A percentile compares a stretch with the other conserved stretches of the same genome.
These are phyloP conservation scores for Poeciliopsis prolifica DNA, from an alignment of 2,113 vertebrate species.

Conservation along the genomic window DNA sequence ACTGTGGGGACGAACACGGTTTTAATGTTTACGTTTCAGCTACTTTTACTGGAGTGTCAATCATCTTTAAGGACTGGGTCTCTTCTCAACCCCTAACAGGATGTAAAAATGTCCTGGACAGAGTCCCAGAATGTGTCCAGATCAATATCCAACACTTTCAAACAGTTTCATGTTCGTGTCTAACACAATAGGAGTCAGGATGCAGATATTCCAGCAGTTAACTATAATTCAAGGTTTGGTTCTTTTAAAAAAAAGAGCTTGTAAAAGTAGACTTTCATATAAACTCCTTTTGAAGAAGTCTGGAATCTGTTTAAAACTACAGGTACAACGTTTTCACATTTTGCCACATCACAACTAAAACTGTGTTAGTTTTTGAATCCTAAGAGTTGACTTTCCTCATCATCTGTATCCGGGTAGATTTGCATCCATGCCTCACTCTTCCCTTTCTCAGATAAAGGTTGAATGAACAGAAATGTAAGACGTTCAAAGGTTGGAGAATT, in stretches of 20 bases:
- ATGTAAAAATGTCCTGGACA: conserved; percentile 40
- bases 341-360: no score
- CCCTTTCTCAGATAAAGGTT: no score
- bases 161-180: not conserved
- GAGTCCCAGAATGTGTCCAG: conserved; percentile 27
- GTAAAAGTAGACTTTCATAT: conserved; percentile 13
- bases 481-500: no score
- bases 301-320: not conserved
- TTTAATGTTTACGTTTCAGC: conserved; percentile 49
- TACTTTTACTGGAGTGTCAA: conserved; percentile 55
- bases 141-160: conserved; percentile 4
- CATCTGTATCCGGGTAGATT: no score
- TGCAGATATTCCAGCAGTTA: conserved; percentile 2
- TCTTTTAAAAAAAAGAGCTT: not conserved
- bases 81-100: conserved; percentile 14
- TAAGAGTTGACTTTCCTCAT: no score
- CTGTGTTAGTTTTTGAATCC: no score
- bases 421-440: no score
- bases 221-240: conserved; percentile 18
- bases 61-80: conserved; percentile 42
- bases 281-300: not conserved
- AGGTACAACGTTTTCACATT: no score
- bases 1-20: conserved; percentile 56
- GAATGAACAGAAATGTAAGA: no score
- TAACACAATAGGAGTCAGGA: conserved; percentile 14